phyloP scores from a whole-genome alignment of 2,888 invertebrate species.

The Aproaerema taeniolella region DNA sequence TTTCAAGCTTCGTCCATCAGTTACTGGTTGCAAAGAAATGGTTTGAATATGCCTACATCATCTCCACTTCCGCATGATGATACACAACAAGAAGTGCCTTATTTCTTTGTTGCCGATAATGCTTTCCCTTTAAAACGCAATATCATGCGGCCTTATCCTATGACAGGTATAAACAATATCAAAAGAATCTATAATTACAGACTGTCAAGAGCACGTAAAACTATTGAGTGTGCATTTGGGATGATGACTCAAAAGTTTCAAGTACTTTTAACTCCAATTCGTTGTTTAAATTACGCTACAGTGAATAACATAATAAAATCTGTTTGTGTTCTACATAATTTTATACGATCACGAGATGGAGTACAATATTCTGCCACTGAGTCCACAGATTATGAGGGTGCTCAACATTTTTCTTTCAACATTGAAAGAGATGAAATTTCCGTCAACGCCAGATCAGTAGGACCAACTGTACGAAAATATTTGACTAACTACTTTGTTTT shows the following conservation, averaged over 20 bases:
- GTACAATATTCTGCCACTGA: constrained; percentile 9
- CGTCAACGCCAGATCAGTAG: constrained; percentile 9
- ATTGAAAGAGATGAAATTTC: constrained; percentile 11
- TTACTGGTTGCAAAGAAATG: constrained; percentile 10
- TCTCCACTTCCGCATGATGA: constrained; percentile 13
- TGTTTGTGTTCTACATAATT: constrained; percentile 7
- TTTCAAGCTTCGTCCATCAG: constrained; percentile 11
- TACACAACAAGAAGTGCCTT: constrained; percentile 9
- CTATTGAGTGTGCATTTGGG: constrained; percentile 19
- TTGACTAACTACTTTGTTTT: constrained; percentile 13
- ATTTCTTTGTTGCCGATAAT: constrained; percentile 11
- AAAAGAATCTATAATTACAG: constrained; percentile 20
- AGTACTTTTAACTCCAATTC: constrained; percentile 11
- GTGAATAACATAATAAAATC: constrained; percentile 11
- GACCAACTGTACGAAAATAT: constrained; percentile 13
- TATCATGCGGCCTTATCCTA: constrained; percentile 16
- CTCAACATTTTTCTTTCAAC: constrained; percentile 11
- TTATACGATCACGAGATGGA: constrained; percentile 9
- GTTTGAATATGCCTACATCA: constrained; percentile 12
- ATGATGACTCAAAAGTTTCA: constrained; percentile 20
- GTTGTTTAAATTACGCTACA: constrained; percentile 10
- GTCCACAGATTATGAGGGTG: constrained; percentile 8
- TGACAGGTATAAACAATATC: constrained; percentile 14
- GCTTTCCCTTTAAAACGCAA: constrained; percentile 10
- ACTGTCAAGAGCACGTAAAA: constrained; percentile 15